These are phyloP conservation scores for Lepus timidus DNA, from an alignment of 2,113 vertebrate species.

Conservation along the genomic window DNA sequence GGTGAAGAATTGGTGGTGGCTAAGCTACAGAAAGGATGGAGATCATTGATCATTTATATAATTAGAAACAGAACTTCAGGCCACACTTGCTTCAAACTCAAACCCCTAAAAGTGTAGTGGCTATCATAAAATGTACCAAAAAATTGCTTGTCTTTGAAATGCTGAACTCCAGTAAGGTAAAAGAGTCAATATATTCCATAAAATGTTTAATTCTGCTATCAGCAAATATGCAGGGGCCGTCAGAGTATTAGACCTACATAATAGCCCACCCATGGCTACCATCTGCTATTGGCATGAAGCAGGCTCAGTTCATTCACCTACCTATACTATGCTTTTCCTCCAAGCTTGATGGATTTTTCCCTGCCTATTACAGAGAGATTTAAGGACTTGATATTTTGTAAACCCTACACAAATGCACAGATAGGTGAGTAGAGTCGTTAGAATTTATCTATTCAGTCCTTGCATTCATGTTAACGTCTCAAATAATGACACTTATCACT, in stretches of 20 bases:
- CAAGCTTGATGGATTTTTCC: neutral
- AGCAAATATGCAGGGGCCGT: neutral
- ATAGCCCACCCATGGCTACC: neutral
- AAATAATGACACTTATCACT: slow-evolving; percentile 56
- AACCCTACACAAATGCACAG: slow-evolving; percentile 5
- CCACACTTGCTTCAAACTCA: neutral
- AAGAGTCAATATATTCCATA: slow-evolving; percentile 11
- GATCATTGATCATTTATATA: slow-evolving; percentile 13
- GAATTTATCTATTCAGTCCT: slow-evolving; percentile 29
- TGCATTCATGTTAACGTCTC: slow-evolving; percentile 39
- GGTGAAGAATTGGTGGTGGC: neutral
- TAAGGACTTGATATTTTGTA: slow-evolving; percentile 43
- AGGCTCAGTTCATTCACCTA: slow-evolving; percentile 1
- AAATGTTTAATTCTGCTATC: neutral
- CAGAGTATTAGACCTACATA: neutral
- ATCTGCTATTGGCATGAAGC: neutral
- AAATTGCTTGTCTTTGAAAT: neutral
- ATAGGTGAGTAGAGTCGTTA: slow-evolving; percentile 19
- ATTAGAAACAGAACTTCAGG: neutral
- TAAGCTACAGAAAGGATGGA: neutral
- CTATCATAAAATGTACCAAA: slow-evolving; percentile 20
- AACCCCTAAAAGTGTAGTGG: neutral
- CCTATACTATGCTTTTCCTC: neutral
- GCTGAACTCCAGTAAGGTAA: neutral
- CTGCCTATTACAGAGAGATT: neutral